Percentiles rank a stretch among this genome's conserved stretches.
Conservation (phyloP, 2,888 invertebrate genomes). For the Dasysyrphus tricinctus region DNA sequence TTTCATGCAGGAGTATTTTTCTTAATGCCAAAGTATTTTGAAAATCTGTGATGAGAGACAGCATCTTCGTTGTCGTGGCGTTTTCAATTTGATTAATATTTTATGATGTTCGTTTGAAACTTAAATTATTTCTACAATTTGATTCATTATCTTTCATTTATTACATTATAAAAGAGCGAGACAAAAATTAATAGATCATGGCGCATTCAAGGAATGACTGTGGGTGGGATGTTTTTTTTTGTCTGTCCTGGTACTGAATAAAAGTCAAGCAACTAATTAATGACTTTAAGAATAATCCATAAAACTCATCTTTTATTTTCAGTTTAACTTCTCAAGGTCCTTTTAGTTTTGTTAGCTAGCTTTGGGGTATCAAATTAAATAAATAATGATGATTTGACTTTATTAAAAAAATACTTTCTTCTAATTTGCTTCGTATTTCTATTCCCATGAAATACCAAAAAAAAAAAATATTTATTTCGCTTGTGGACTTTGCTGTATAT, state of each 20-base stretch:
- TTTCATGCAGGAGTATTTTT: constrained; percentile 3
- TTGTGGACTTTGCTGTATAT: background rate
- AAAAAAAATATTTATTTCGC: background rate
- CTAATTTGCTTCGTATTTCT: constrained; percentile 7
- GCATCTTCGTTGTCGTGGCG: constrained; percentile 1
- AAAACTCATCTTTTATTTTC: constrained; percentile 8
- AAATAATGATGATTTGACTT: constrained; percentile 8
- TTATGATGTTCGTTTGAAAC: constrained; percentile 31
- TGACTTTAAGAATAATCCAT: constrained; percentile 17
- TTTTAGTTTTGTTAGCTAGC: background rate
- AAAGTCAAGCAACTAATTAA: constrained; percentile 18
- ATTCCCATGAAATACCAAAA: background rate
- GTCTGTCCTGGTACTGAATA: background rate
- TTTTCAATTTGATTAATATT: constrained; percentile 41
- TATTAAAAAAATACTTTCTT: background rate
- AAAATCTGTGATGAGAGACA: constrained; percentile 26
- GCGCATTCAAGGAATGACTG: background rate
- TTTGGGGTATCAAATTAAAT: constrained; percentile 11
- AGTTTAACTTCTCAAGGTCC: background rate
- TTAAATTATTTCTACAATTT: constrained; percentile 43
- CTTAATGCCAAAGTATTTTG: constrained; percentile 2
- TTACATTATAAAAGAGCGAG: background rate
- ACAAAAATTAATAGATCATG: background rate
- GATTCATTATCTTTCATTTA: constrained; percentile 38
- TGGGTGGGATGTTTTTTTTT: too few relatives aligned